Percentiles rank a stretch among this genome's conserved stretches.
Evolutionary conservation across 2,113 vertebrate species (phyloP).

Genomic region (Natator depressus): DNA sequence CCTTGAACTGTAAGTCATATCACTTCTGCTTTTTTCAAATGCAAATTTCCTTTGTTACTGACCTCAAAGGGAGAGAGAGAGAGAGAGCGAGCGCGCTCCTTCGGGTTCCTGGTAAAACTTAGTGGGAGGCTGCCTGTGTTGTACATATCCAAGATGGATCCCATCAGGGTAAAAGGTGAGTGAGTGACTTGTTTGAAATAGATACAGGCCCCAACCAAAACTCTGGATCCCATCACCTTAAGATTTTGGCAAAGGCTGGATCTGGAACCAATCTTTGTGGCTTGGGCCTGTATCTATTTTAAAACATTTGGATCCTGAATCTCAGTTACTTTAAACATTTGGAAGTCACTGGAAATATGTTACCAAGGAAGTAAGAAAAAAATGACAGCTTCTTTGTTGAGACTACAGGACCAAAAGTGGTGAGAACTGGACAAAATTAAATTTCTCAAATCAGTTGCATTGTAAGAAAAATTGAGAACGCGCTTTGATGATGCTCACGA

Average conservation of each 20-base stretch:
- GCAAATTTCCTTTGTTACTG: background rate
- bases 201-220: background rate
- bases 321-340: background rate
- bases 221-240: background rate
- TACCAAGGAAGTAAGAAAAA: background rate
- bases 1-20: background rate
- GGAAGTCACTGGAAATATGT: background rate
- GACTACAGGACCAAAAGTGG: background rate
- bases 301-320: background rate
- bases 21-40: background rate
- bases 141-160: background rate
- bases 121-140: background rate
- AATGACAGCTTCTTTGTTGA: background rate
- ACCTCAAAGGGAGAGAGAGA: too few relatives aligned
- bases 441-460: background rate
- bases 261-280: background rate
- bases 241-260: background rate
- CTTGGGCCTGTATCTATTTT: background rate
- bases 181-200: background rate
- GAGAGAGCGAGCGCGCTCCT: too few relatives aligned
- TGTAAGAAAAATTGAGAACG: background rate
- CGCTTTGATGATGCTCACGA: background rate
- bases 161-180: background rate
- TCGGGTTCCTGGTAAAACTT: background rate
- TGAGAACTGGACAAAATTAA: background rate